Evolutionary conservation across 2,113 vertebrate genomes (phyloP).

Genomic region (Ranitomeya variabilis): DNA sequence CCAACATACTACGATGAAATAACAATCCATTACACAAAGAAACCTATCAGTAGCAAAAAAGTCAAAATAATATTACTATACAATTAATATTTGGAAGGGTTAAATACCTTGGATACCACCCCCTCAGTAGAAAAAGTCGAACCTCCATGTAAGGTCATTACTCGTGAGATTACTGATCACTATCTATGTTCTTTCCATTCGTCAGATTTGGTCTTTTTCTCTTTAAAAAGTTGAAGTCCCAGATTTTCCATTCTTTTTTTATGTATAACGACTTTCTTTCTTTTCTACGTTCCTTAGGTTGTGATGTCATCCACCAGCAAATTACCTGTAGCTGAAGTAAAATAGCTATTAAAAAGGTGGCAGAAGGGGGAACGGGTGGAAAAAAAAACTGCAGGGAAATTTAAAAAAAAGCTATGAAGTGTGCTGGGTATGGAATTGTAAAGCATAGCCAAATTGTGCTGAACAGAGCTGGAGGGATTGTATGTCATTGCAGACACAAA

Average conservation of each 20-base stretch:
- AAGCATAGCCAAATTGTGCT: slow-evolving; percentile 51
- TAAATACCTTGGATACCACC: neutral
- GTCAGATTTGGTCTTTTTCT: slow-evolving; percentile 15
- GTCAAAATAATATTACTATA: no score
- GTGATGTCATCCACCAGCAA: slow-evolving; percentile 39
- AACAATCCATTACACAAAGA: no score
- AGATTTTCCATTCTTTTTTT: neutral
- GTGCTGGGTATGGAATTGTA: slow-evolving; percentile 31
- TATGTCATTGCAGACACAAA: slow-evolving; percentile 45
- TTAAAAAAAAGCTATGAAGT: slow-evolving; percentile 33
- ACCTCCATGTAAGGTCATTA: neutral
- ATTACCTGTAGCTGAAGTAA: slow-evolving; percentile 56
- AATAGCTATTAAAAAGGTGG: slow-evolving; percentile 48
- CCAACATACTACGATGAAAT: no score
- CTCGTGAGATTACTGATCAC: neutral
- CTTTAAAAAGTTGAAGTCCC: neutral
- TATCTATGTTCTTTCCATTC: neutral
- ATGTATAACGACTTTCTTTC: slow-evolving; percentile 29
- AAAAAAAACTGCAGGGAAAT: slow-evolving; percentile 49
- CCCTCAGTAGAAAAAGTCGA: neutral
- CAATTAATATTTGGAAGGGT: neutral
- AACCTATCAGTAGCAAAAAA: no score
- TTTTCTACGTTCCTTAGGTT: slow-evolving; percentile 11
- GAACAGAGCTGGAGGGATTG: slow-evolving; percentile 43
- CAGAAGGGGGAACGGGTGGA: neutral